Conservation (phyloP, 2,888 invertebrate genomes). For the Tigriopus californicus region DNA sequence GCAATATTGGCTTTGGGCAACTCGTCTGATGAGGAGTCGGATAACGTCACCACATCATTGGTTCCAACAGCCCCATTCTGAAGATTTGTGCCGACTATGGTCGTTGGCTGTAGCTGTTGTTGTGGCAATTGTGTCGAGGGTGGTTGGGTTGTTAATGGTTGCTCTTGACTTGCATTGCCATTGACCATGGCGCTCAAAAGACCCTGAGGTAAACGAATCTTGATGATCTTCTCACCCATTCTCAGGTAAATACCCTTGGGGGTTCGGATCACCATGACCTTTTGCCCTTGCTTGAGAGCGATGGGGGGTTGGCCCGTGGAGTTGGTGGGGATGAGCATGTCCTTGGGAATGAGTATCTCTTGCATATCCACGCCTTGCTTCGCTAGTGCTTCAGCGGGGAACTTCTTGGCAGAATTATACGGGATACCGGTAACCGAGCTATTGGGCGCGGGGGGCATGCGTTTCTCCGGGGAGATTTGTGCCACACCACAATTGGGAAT, state of each 20-base stretch:
- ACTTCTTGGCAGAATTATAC: background rate
- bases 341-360: constrained; percentile 77
- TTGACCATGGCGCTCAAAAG: background rate
- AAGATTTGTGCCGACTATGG: no score
- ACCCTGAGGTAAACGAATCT: constrained; percentile 5
- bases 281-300: constrained; percentile 76
- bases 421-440: background rate
- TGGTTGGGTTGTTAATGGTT: no score
- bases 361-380: constrained; percentile 84
- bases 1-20: no score
- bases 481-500: background rate
- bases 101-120: no score
- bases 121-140: no score
- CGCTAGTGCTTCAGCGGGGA: constrained; percentile 20
- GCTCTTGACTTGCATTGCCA: no score
- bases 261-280: constrained; percentile 82
- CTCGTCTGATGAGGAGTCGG: no score
- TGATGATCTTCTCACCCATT: constrained; percentile 10
- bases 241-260: constrained; percentile 41
- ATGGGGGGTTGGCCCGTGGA: constrained; percentile 74
- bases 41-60: no score
- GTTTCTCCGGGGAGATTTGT: no score
- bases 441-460: no score
- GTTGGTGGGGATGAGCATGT: constrained; percentile 80
- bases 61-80: no score